Evolutionary conservation across 2,888 invertebrate species (phyloP).

Genomic region (Tenthredo distinguenda): DNA sequence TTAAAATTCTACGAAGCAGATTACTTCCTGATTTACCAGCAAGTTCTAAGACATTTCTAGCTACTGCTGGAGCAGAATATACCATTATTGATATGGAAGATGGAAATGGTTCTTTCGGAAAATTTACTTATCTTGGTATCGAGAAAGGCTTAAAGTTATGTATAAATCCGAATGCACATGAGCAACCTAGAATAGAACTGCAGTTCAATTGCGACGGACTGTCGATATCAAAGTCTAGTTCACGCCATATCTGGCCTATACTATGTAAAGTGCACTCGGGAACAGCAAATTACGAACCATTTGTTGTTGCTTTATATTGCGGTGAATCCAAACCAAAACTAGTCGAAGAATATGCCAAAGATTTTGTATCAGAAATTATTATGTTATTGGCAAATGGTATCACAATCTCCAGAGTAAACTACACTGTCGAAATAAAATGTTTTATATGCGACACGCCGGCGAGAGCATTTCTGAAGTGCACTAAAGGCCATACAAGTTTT

Average conservation of each 20-base stretch:
- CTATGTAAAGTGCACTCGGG: conserved; percentile 12
- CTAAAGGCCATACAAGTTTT: too few species aligned
- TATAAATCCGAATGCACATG: conserved; percentile 35
- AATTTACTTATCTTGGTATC: conserved; percentile 50
- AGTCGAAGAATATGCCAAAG: conserved; percentile 1
- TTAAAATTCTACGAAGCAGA: conserved; percentile 52
- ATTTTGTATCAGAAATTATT: conserved; percentile 12
- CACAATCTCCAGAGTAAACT: not conserved
- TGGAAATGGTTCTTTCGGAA: conserved; percentile 29
- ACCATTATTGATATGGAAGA: conserved; percentile 43
- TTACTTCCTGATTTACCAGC: conserved; percentile 52
- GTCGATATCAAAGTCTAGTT: conserved; percentile 28
- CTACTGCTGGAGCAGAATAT: conserved; percentile 38
- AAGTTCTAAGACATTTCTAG: conserved; percentile 55
- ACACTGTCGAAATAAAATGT: too few species aligned
- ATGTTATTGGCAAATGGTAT: conserved; percentile 23
- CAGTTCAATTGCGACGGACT: conserved; percentile 35
- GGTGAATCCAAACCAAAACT: conserved; percentile 22
- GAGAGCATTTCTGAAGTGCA: too few species aligned
- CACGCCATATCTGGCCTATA: conserved; percentile 16
- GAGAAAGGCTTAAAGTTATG: conserved; percentile 28
- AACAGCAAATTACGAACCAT: conserved; percentile 30
- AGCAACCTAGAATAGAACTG: not conserved
- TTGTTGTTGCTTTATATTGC: conserved; percentile 34
- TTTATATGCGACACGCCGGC: too few species aligned